A percentile compares a stretch with the other conserved stretches of the same genome.
phyloP scores from a whole-genome alignment of 2,797 vertebrate species.

The Rhadinocentrus ornatus region DNA sequence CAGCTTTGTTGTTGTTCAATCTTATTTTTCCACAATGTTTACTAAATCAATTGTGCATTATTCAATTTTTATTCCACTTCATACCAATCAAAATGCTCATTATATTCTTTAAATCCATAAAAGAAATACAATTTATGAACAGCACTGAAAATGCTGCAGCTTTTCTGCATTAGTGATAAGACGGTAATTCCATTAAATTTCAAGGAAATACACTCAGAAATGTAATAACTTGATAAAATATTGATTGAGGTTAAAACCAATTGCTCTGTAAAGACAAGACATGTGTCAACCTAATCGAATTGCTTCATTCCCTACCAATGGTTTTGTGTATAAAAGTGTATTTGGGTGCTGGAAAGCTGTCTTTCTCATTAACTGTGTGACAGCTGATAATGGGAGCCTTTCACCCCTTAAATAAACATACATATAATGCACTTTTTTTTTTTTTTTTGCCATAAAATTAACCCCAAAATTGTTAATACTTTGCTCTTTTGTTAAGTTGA shows the following conservation, averaged over 20 bases:
- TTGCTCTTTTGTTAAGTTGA: not conserved
- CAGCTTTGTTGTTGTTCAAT: not conserved
- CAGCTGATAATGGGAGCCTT: slow-evolving; percentile 55
- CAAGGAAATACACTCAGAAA: slow-evolving; percentile 31
- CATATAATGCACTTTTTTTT: slow-evolving; percentile 3
- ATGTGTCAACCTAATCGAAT: slow-evolving; percentile 42
- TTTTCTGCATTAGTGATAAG: slow-evolving; percentile 29
- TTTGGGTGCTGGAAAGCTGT: slow-evolving; percentile 19
- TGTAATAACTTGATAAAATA: slow-evolving; percentile 34
- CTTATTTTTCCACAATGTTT: not conserved
- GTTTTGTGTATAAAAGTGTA: slow-evolving; percentile 5
- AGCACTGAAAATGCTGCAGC: not conserved
- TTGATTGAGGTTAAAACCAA: slow-evolving; percentile 51
- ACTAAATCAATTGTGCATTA: not conserved
- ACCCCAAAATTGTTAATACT: not conserved
- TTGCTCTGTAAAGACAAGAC: slow-evolving; percentile 26
- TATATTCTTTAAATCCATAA: not conserved
- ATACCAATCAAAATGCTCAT: slow-evolving; percentile 10
- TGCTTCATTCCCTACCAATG: slow-evolving; percentile 34
- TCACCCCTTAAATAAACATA: not conserved
- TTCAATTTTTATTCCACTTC: not conserved
- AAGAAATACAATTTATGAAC: slow-evolving; percentile 13
- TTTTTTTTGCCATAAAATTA: slow-evolving; percentile 1
- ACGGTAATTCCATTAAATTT: slow-evolving; percentile 42
- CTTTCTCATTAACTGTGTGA: slow-evolving; percentile 50